phyloP scores from a whole-genome alignment of 2,797 vertebrate species.

The Manis javanica region DNA sequence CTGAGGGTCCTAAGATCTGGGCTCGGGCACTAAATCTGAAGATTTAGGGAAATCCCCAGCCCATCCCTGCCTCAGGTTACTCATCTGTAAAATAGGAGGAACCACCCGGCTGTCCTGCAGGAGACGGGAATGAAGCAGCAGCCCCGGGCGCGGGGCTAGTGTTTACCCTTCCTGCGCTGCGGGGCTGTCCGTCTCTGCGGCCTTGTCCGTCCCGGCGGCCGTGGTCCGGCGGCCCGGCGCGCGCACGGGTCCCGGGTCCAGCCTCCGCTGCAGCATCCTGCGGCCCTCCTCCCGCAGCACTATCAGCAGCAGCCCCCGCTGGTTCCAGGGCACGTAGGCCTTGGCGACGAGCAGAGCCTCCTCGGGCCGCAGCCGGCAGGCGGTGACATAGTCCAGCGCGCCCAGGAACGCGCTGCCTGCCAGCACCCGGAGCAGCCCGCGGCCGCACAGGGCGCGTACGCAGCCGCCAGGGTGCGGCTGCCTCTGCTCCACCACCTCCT shows the following conservation, averaged over 20 bases:
- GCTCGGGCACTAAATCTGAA: fast-evolving
- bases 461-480: slow-evolving; percentile 93
- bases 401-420: slow-evolving; percentile 90
- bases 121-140: background rate
- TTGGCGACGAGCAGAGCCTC: slow-evolving; percentile 92
- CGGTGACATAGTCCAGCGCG: slow-evolving; percentile 95
- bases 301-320: slow-evolving; percentile 92
- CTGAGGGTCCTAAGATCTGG: background rate
- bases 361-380: slow-evolving; percentile 91
- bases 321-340: slow-evolving; percentile 96
- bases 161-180: slow-evolving; percentile 87
- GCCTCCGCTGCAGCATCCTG: slow-evolving; percentile 90
- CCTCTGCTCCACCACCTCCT: slow-evolving; percentile 92
- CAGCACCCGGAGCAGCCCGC: slow-evolving; percentile 93
- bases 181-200: slow-evolving; percentile 64
- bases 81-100: background rate
- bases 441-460: slow-evolving; percentile 94
- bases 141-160: fast-evolving
- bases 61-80: background rate
- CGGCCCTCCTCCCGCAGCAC: slow-evolving; percentile 94
- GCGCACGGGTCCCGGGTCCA: background rate
- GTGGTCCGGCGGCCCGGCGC: background rate
- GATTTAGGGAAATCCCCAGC: background rate
- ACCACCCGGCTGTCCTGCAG: background rate
- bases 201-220: background rate